Percentiles rank a stretch among this genome's conserved stretches.
Conservation (phyloP, 2,113 vertebrate species). For the Otis tarda region DNA sequence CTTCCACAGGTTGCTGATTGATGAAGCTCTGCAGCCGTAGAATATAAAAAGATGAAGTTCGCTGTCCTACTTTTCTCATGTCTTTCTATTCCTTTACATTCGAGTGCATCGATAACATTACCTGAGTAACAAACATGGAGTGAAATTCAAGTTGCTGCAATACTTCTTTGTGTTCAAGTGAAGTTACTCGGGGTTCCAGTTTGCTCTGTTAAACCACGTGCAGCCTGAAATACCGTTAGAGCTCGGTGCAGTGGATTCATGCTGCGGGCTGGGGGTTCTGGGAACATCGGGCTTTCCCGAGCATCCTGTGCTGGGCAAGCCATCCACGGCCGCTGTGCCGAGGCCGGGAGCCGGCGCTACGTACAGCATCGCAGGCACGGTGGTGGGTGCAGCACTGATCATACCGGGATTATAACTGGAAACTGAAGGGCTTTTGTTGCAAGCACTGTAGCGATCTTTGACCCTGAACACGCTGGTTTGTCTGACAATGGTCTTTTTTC, state of each 20-base stretch:
- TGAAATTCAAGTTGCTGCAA: neutral
- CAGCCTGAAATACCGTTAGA: fast-evolving
- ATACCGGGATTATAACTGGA: fast-evolving
- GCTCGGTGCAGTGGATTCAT: neutral
- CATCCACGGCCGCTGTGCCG: fast-evolving
- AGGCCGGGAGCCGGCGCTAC: neutral
- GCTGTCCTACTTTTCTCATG: neutral
- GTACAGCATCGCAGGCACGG: fast-evolving
- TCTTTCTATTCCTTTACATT: neutral
- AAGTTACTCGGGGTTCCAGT: neutral
- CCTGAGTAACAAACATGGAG: neutral
- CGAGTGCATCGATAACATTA: neutral
- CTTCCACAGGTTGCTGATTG: neutral
- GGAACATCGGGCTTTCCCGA: neutral
- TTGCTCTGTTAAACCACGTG: fast-evolving
- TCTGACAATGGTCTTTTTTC: conserved; percentile 7
- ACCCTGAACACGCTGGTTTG: neutral
- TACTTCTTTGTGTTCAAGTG: neutral
- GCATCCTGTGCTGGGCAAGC: neutral
- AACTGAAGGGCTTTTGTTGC: neutral
- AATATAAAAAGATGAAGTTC: neutral
- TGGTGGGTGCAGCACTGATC: neutral
- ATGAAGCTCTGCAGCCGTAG: neutral
- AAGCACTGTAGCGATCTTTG: neutral
- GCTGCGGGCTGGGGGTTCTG: neutral